Base-by-base conservation (phyloP, 1,140 invertebrate genomes). In the Patella vulgata region DNA sequence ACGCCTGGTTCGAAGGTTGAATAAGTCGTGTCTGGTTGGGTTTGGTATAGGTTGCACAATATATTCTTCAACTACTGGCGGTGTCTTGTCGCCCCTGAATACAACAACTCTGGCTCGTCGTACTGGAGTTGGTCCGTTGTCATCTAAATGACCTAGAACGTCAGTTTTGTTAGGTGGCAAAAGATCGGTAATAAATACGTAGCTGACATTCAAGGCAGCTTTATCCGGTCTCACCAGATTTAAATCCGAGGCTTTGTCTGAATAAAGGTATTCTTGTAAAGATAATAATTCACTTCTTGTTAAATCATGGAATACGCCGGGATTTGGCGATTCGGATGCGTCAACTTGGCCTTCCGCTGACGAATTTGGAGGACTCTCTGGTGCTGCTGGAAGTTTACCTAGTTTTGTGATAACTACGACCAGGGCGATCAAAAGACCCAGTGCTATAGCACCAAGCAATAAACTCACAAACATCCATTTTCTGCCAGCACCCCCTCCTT, bases 231-330 rank as follows among this genome's bases (percentile, higher is more conserved):
- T 52, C 1, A n/a, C 50, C 12, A 52, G 27, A 4, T 14, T 52
- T 17, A 31, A 19, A 14, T 25, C 31, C 23, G 30, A 12, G 3
- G 36, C 27, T 17, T 31, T 21, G n/a, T n/a, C n/a, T n/a, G n/a
- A n/a, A 39, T 69, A 69, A n/a, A 72, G 39, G 36, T 53, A 72
- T 33, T 63, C 55, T 46, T 51, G 63, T 12, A 73, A 30, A 3
- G 59, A 48, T 36, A 39, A 42, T 1, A 70, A 46, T 39, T 73
- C 71, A 30, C 3, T 39, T 17, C 12, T 9, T 12, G 52, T 54
- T 36, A 54, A 39, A 27, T 54, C 52, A 23, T 54, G 30, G 14
- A 40, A 54, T 17, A 54, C 17, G 36, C 33, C 33, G n/a, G 52
- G 52, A 40, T 42, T 12, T 27, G 12, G 21, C 19, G 52, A 12